Percentiles rank a stretch among this genome's conserved stretches.
Evolutionary conservation across 2,888 invertebrate genomes (phyloP).

Genomic region (Dioctria linearis): DNA sequence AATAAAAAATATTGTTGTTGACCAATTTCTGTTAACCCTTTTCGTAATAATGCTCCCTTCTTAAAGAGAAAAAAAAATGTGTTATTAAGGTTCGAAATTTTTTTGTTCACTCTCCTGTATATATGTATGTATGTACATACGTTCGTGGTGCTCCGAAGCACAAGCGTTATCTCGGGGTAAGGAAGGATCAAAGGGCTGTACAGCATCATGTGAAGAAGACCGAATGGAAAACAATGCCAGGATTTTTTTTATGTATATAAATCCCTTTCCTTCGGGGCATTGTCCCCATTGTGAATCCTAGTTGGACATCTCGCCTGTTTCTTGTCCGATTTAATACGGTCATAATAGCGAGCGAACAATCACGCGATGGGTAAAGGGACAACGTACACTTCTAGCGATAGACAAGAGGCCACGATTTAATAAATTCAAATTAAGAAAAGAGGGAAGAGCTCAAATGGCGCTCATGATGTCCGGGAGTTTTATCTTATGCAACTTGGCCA

Average conservation of each 20-base stretch:
- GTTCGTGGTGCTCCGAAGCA: neutral
- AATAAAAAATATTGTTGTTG: neutral
- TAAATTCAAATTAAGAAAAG: conserved; percentile 36
- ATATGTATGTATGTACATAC: neutral
- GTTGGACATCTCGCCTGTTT: conserved; percentile 70
- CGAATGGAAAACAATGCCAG: conserved; percentile 28
- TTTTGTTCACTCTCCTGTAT: neutral
- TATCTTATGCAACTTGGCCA: neutral
- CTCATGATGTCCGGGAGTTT: neutral
- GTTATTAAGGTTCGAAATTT: conserved; percentile 19
- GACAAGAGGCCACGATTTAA: conserved; percentile 17
- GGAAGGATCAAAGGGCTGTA: conserved; percentile 2
- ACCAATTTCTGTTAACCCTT: conserved; percentile 28
- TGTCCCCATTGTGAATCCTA: conserved; percentile 64
- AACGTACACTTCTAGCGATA: neutral
- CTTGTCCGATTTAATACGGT: conserved; percentile 63
- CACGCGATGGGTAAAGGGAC: conserved; percentile 22
- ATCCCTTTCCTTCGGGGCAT: conserved; percentile 14
- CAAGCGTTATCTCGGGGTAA: neutral
- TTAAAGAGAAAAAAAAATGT: conserved; percentile 2
- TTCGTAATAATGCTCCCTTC: conserved; percentile 2
- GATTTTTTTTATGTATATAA: neutral
- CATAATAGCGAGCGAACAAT: conserved; percentile 60
- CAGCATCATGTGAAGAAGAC: conserved; percentile 14
- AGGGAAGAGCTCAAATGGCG: neutral